These are phyloP conservation scores for Nymphalis io DNA, from an alignment of 1,140 invertebrate species.

Conservation along the genomic window DNA sequence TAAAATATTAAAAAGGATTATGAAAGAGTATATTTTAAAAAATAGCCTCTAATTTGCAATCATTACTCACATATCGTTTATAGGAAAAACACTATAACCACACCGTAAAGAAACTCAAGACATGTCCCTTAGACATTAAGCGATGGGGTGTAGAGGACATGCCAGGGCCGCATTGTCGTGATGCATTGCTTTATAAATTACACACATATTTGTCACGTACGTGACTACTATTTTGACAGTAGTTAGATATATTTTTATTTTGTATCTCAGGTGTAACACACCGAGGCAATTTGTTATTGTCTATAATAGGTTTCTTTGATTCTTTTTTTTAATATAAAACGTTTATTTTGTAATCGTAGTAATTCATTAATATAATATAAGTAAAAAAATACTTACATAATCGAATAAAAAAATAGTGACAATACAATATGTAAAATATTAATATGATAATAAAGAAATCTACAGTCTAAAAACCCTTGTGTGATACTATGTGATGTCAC, in stretches of 20 bases:
- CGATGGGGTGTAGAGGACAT: conserved; percentile 58
- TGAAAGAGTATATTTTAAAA: no score
- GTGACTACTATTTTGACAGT: conserved; percentile 50
- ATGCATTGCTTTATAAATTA: conserved; percentile 70
- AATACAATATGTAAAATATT: no score
- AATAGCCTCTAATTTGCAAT: no score
- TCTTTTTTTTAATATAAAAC: background rate
- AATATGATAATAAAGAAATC: no score
- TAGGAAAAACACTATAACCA: conserved; percentile 32
- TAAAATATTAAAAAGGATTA: no score
- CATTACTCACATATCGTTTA: background rate
- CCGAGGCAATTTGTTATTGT: background rate
- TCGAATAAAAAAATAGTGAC: no score
- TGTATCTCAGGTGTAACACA: conserved; percentile 20
- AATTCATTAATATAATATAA: no score
- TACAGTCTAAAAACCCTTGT: no score
- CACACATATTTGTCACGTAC: conserved; percentile 58
- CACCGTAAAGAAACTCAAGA: conserved; percentile 57
- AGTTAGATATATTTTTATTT: conserved; percentile 33
- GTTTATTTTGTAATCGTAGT: no score
- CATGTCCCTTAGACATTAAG: conserved; percentile 63
- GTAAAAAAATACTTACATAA: no score
- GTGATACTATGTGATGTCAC: no score
- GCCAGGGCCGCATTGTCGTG: conserved; percentile 64
- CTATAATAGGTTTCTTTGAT: no score